Conservation (phyloP, 2,113 vertebrate species). For the Erythrolamprus reginae region DNA sequence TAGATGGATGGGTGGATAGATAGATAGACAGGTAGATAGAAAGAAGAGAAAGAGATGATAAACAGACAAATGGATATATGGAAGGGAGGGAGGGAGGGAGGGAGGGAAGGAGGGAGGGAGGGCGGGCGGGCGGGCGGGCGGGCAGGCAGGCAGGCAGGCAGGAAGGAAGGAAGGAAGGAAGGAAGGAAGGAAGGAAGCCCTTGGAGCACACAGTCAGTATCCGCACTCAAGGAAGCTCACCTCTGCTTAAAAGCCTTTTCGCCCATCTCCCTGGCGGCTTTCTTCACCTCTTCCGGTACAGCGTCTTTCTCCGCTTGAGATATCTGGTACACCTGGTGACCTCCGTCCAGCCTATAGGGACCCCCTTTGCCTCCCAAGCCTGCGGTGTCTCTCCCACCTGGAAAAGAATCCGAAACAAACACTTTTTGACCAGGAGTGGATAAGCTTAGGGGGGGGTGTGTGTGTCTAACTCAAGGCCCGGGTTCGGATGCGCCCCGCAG, state of each 20-base stretch:
- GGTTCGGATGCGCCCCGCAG: too few species aligned
- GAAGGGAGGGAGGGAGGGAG: too few species aligned
- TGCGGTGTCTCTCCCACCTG: constrained; percentile 94
- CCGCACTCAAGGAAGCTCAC: constrained; percentile 52
- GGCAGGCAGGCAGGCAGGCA: too few species aligned
- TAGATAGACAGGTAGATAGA: too few species aligned
- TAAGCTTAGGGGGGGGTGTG: too few species aligned
- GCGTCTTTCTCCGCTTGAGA: constrained; percentile 91
- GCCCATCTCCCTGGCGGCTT: constrained; percentile 87
- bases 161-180: too few species aligned
- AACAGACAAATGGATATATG: too few species aligned
- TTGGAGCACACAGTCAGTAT: background rate
- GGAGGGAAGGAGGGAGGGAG: too few species aligned
- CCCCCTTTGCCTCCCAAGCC: constrained; percentile 93
- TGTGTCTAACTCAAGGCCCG: too few species aligned
- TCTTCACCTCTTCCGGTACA: constrained; percentile 87
- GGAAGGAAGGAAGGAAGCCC: background rate
- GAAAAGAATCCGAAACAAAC: background rate
- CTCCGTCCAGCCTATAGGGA: constrained; percentile 88
- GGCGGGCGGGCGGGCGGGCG: too few species aligned
- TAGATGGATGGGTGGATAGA: too few species aligned
- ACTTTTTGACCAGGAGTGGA: background rate
- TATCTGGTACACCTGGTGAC: constrained; percentile 88
- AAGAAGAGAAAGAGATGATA: too few species aligned
- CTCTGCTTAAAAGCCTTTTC: constrained; percentile 89